Conservation (phyloP, 2,797 vertebrate species). For the Pitangus sulphuratus region DNA sequence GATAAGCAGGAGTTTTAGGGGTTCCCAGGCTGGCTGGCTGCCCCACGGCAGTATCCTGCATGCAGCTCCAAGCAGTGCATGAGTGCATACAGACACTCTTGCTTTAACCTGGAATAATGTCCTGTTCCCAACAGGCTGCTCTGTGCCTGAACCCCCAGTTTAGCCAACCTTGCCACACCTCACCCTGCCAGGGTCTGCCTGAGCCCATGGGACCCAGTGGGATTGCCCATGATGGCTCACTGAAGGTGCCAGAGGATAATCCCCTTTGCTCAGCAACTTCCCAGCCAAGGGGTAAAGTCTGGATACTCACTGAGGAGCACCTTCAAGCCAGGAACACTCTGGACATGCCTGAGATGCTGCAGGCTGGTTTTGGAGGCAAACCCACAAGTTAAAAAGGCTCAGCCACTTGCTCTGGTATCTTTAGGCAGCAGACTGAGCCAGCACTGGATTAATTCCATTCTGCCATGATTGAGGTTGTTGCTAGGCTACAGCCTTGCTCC, state of each 20-base stretch:
- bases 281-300: rapidly evolving
- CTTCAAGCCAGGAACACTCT: rapidly evolving
- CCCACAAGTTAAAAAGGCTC: not conserved
- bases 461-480: not conserved
- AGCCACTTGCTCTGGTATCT: not conserved
- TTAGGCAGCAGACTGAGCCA: not conserved
- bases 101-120: not conserved
- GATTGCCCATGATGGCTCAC: rapidly evolving
- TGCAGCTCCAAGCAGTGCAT: not conserved
- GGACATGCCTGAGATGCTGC: not conserved
- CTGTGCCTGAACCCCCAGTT: rapidly evolving
- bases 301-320: not conserved
- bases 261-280: not conserved
- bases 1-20: not conserved
- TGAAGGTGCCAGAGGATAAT: not conserved
- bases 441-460: not conserved
- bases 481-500: not conserved
- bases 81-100: rapidly evolving
- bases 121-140: not conserved
- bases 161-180: rapidly evolving
- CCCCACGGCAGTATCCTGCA: rapidly evolving
- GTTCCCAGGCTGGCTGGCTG: not conserved
- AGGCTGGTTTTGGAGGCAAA: not conserved
- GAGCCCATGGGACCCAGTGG: rapidly evolving
- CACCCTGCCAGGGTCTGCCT: not conserved